phyloP scores from a whole-genome alignment of 1,140 invertebrate genomes.

The Drosophila sechellia region DNA sequence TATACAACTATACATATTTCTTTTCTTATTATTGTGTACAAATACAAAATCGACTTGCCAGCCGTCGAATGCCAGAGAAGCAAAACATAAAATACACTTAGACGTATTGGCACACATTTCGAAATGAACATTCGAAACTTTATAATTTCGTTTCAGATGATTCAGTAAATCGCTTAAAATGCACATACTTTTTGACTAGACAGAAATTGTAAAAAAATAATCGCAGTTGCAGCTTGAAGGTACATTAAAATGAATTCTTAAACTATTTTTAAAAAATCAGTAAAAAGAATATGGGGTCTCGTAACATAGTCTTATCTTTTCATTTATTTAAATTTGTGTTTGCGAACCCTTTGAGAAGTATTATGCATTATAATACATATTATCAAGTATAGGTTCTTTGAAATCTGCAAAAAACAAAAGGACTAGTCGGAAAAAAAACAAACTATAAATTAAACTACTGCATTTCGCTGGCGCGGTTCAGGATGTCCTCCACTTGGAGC shows the following conservation, averaged over 20 bases:
- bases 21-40: constrained; percentile 36
- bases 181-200: not conserved
- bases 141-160: constrained; percentile 5
- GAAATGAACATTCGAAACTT: constrained; percentile 9
- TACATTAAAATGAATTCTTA: no score
- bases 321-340: not conserved
- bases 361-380: not conserved
- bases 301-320: no score
- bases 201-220: not conserved
- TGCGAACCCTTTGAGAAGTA: not conserved
- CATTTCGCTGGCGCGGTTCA: not conserved
- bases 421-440: no score
- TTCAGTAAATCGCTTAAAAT: not conserved
- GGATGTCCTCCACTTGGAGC: not conserved
- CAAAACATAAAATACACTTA: constrained; percentile 67
- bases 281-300: no score
- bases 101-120: constrained; percentile 72
- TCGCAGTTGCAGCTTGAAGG: not conserved
- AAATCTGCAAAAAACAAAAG: not conserved
- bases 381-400: not conserved
- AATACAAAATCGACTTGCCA: constrained; percentile 34
- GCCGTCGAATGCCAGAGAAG: constrained; percentile 35
- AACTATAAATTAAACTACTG: not conserved
- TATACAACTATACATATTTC: constrained; percentile 77
- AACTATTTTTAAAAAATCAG: not conserved